phyloP scores from a whole-genome alignment of 2,888 invertebrate species.

The Tholera decimalis region DNA sequence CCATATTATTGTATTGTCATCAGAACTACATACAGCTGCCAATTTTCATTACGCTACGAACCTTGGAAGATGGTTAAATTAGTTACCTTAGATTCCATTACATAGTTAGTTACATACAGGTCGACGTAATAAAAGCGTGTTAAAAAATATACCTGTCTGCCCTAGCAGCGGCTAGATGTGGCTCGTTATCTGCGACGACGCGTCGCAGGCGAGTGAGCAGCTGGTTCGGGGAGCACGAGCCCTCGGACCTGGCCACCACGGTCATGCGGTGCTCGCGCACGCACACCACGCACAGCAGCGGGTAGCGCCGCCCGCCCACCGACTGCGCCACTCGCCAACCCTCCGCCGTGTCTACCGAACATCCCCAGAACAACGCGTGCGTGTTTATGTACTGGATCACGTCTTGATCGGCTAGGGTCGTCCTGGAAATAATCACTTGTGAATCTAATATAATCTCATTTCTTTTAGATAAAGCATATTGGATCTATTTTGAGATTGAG shows the following conservation, averaged over 20 bases:
- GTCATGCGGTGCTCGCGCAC: constrained; percentile 98
- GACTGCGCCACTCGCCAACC: constrained; percentile 98
- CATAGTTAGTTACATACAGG: too few species aligned
- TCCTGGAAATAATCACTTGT: constrained; percentile 81
- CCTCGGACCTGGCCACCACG: constrained; percentile 97
- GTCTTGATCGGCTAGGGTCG: constrained; percentile 93
- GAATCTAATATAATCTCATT: background rate
- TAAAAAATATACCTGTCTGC: constrained; percentile 93
- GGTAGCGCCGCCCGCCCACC: constrained; percentile 95
- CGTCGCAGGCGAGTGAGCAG: constrained; percentile 94
- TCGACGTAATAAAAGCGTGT: background rate
- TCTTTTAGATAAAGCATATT: too few species aligned
- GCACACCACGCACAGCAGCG: constrained; percentile 97
- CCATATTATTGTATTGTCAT: too few species aligned
- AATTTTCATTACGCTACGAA: too few species aligned
- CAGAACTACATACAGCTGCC: too few species aligned
- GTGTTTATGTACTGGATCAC: constrained; percentile 96
- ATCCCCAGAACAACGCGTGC: constrained; percentile 98
- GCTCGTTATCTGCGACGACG: constrained; percentile 96
- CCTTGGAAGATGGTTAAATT: too few species aligned
- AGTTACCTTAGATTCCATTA: too few species aligned
- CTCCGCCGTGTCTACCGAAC: constrained; percentile 96
- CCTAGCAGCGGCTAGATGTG: constrained; percentile 96
- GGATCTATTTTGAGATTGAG: too few species aligned
- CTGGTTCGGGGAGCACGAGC: constrained; percentile 94